A percentile compares a stretch with the other conserved stretches of the same genome.
These are phyloP conservation scores for Thelaira solivaga DNA, from an alignment of 2,888 invertebrate genomes.

Conservation along the genomic window DNA sequence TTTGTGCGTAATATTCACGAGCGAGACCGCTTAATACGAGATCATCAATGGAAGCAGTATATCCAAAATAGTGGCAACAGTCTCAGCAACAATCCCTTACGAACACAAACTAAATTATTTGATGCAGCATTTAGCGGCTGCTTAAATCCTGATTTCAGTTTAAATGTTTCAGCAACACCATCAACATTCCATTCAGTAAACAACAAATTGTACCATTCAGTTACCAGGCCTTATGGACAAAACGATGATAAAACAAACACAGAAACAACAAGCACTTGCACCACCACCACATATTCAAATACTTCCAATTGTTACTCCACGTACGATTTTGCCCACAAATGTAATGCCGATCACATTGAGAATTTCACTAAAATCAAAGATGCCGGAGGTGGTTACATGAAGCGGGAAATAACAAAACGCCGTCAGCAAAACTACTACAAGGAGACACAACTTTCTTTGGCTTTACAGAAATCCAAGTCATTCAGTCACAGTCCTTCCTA, in stretches of 20 bases:
- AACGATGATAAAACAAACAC: no score
- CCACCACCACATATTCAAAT: slow-evolving; percentile 1
- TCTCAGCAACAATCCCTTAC: slow-evolving; percentile 27
- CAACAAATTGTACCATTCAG: background rate
- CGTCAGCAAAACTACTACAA: slow-evolving; percentile 36
- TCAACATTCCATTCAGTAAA: background rate
- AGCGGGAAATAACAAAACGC: slow-evolving; percentile 62
- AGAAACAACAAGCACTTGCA: background rate
- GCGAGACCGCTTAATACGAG: slow-evolving; percentile 77
- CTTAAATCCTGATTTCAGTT: slow-evolving; percentile 24
- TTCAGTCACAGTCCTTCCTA: background rate
- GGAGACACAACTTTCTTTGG: slow-evolving; percentile 14
- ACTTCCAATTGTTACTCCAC: slow-evolving; percentile 69
- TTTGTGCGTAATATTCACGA: slow-evolving; percentile 76
- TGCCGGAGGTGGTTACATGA: slow-evolving; percentile 57
- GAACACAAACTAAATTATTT: slow-evolving; percentile 38
- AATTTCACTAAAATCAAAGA: slow-evolving; percentile 60
- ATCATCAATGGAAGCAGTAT: slow-evolving; percentile 76
- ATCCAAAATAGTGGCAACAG: slow-evolving; percentile 49
- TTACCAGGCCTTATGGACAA: background rate
- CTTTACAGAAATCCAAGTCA: background rate
- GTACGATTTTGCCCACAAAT: slow-evolving; percentile 67
- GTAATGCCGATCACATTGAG: slow-evolving; percentile 30
- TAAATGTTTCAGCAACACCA: slow-evolving; percentile 17
- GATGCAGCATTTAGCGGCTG: background rate